Base-by-base conservation (phyloP, 2,797 vertebrate genomes). In the Nothura maculosa region DNA sequence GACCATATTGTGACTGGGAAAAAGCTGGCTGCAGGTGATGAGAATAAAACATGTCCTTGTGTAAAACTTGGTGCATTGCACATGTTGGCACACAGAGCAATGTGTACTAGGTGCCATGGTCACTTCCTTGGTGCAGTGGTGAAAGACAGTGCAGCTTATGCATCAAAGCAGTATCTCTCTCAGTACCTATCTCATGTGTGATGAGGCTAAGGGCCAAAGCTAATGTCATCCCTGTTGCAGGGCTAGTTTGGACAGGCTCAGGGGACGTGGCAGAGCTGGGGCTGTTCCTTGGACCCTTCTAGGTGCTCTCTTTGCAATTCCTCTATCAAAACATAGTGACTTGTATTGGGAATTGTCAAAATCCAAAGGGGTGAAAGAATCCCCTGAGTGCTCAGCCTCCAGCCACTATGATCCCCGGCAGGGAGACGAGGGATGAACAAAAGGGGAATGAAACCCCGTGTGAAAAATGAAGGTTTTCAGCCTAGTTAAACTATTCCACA, bases 381-480 rank as follows among this genome's bases (percentile, higher is more conserved):
- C 38, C 32, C 13, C 66, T 43, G 24, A 38, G 58, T 38, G 21
- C 47, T 34, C 61, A 73, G 48, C 34, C 45, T 68, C 60, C 0
- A 0, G 32, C 58, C 45, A 32, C 25, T 0, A 1, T 15, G 22
- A 20, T 40, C 38, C 20, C 54, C 13, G 30, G 62, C 58, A 43
- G 25, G 34, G n/a, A 75, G 28, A 20, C 18, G 38, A 95, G 58
- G 48, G 54, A 28, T 63, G 58, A 52, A 57, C 52, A 27, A 20
- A 57, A 84, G 16, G 62, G 32, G 88, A 94, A 84, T 32, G 25
- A 78, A 92, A 81, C 55, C 36, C 60, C 42, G 38, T 1, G 9
- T 84, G 78, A 86, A 92, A 93, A 93, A 96, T 85, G 63, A 22
- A 74, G 60, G 18, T 58, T 81, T 92, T 92, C 78, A 90, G 67